Conservation (phyloP, 2,888 invertebrate genomes). For the Oscheius sp. region DNA sequence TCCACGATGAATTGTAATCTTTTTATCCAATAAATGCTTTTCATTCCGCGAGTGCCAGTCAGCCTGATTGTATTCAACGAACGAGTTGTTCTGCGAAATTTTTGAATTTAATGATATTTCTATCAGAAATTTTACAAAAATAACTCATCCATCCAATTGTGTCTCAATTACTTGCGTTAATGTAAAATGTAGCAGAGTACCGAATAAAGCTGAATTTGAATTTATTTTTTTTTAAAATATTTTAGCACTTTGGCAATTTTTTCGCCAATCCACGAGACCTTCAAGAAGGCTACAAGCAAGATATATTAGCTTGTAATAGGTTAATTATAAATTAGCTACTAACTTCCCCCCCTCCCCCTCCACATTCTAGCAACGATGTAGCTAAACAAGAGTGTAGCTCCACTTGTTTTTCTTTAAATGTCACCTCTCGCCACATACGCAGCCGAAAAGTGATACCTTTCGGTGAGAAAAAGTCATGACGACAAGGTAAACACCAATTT, state of each 20-base stretch:
- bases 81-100: no score
- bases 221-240: no score
- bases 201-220: no score
- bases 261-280: slow-evolving; percentile 49
- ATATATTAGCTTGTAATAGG: slow-evolving; percentile 18
- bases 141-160: no score
- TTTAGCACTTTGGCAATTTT: slow-evolving; percentile 50
- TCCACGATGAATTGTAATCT: slow-evolving; percentile 19
- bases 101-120: no score
- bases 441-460: slow-evolving; percentile 15
- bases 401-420: slow-evolving; percentile 43
- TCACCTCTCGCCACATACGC: slow-evolving; percentile 34
- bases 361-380: slow-evolving; percentile 27
- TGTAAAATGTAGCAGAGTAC: no score
- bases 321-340: neutral
- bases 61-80: no score
- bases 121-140: no score
- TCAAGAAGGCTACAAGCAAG: slow-evolving; percentile 31
- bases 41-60: no score
- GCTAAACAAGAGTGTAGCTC: slow-evolving; percentile 38
- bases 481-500: neutral
- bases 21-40: no score
- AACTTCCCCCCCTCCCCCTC: no score
- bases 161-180: no score
- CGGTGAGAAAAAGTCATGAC: neutral